Conservation (phyloP, 2,888 invertebrate species). For the Fabriciana adippe region DNA sequence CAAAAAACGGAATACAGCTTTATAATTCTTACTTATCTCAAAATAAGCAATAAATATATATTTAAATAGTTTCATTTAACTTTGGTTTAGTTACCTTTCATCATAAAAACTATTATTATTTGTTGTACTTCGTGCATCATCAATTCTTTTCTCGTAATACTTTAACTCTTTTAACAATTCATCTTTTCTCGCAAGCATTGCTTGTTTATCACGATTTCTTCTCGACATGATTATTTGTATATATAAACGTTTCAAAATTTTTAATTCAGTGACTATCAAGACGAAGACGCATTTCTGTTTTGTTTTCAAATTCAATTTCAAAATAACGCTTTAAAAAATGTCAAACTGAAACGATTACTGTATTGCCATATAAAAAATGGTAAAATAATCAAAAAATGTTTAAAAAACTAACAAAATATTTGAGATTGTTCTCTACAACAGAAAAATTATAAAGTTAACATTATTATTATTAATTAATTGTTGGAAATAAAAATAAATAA, state of each 20-base stretch:
- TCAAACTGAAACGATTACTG: not conserved
- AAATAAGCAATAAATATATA: too few species aligned
- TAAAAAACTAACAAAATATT: too few species aligned
- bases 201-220: constrained; percentile 46
- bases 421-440: too few species aligned
- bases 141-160: constrained; percentile 58
- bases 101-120: constrained; percentile 43
- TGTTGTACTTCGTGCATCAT: constrained; percentile 45
- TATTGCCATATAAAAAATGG: not conserved
- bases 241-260: not conserved
- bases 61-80: too few species aligned
- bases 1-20: too few species aligned
- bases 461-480: too few species aligned
- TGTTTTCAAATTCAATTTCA: constrained; percentile 2
- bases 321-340: constrained; percentile 9
- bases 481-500: too few species aligned
- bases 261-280: not conserved
- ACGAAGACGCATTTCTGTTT: not conserved
- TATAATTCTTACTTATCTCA: too few species aligned
- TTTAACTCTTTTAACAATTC: constrained; percentile 56
- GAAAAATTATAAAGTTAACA: too few species aligned
- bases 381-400: too few species aligned
- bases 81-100: constrained; percentile 49
- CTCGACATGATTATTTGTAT: constrained; percentile 22
- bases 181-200: constrained; percentile 55